Conservation (phyloP, 2,113 vertebrate species). For the Cromileptes altivelis region DNA sequence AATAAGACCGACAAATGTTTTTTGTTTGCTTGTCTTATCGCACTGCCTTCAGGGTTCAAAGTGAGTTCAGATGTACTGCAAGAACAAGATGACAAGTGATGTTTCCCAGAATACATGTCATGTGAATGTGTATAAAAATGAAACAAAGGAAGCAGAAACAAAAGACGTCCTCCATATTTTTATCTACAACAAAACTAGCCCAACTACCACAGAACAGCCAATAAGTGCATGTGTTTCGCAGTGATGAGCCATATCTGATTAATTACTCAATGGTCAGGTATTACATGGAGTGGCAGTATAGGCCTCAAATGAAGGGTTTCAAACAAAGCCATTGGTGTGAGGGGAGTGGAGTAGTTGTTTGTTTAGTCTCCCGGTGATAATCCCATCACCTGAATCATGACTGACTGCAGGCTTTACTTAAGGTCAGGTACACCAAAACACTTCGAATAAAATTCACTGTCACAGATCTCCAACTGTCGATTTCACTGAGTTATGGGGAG, state of each 20-base stretch:
- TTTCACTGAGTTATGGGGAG: not conserved
- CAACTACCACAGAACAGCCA: not conserved
- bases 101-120: not conserved
- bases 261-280: slow-evolving; percentile 10
- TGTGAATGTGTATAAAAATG: not conserved
- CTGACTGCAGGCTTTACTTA: not conserved
- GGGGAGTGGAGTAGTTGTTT: not conserved
- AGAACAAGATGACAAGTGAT: not conserved
- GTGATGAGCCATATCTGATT: slow-evolving; percentile 11
- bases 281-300: slow-evolving; percentile 16
- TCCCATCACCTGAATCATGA: not conserved
- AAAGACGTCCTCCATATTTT: not conserved
- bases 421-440: not conserved
- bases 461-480: not conserved
- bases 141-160: not conserved
- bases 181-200: not conserved
- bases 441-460: not conserved
- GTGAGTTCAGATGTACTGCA: not conserved
- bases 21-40: not conserved
- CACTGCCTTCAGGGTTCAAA: not conserved
- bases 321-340: not conserved
- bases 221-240: not conserved
- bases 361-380: slow-evolving; percentile 20
- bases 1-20: not conserved
- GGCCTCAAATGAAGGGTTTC: too few relatives aligned